Conservation (phyloP, 2,888 invertebrate species). For the Athalia circularis region DNA sequence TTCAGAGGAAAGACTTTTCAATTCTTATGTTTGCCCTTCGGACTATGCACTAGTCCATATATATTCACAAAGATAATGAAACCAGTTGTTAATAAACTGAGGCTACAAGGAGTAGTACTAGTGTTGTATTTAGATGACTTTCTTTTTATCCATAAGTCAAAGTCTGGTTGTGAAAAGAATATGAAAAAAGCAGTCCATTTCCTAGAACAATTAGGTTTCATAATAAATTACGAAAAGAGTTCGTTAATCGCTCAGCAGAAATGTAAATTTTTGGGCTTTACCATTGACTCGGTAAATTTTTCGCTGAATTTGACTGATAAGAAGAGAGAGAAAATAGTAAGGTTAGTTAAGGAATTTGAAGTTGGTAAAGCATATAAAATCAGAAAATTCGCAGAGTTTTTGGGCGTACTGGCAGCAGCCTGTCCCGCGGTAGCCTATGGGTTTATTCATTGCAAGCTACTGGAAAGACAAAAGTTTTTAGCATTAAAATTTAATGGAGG, state of each 20-base stretch:
- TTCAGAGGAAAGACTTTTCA: conserved; percentile 51
- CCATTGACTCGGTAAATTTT: conserved; percentile 47
- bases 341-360: conserved; percentile 16
- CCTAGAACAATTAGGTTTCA: conserved; percentile 49
- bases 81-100: conserved; percentile 48
- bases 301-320: conserved; percentile 47
- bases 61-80: conserved; percentile 54
- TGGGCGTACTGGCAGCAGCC: conserved; percentile 44
- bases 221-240: conserved; percentile 52
- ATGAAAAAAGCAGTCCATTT: conserved; percentile 37
- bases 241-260: conserved; percentile 16
- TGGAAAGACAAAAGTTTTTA: conserved; percentile 6
- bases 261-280: conserved; percentile 51
- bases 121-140: conserved; percentile 54
- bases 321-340: conserved; percentile 47
- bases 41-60: conserved; percentile 51
- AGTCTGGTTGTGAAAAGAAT: conserved; percentile 39
- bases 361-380: conserved; percentile 31
- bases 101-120: conserved; percentile 32
- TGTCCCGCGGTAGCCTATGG: conserved; percentile 3
- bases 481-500: conserved; percentile 49
- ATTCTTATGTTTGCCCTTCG: conserved; percentile 53
- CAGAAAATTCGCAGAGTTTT: conserved; percentile 37
- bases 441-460: conserved; percentile 6
- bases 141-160: conserved; percentile 45